Conservation (phyloP, 2,888 invertebrate species). For the Drosophila paranaensis region DNA sequence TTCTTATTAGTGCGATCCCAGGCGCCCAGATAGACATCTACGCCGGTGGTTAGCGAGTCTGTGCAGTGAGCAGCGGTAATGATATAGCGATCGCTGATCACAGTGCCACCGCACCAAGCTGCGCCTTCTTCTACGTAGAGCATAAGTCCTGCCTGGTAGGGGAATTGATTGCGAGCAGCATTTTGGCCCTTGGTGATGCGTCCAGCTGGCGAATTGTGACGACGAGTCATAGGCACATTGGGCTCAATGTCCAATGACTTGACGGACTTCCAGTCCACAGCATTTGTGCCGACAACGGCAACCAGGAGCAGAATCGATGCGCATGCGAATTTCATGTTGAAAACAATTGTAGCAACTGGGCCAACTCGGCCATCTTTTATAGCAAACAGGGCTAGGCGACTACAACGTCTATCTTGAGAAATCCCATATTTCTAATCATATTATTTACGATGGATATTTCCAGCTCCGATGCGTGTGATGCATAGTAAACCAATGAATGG, state of each 20-base stretch:
- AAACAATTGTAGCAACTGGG: conserved; percentile 36
- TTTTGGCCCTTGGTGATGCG: conserved; percentile 78
- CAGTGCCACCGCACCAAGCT: conserved; percentile 83
- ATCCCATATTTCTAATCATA: conserved; percentile 15
- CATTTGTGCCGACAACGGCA: conserved; percentile 46
- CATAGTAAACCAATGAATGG: neutral
- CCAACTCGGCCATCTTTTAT: conserved; percentile 46
- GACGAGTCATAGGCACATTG: conserved; percentile 37
- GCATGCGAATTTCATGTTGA: conserved; percentile 62
- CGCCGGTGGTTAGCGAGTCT: conserved; percentile 64
- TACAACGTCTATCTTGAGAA: too few species aligned
- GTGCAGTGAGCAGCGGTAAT: conserved; percentile 83
- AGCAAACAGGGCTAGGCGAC: conserved; percentile 9
- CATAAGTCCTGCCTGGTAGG: conserved; percentile 79
- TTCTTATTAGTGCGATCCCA: conserved; percentile 63
- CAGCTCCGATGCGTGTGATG: neutral
- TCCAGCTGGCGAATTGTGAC: conserved; percentile 38
- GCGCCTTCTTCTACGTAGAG: conserved; percentile 52
- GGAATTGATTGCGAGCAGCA: conserved; percentile 74
- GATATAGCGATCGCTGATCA: conserved; percentile 78
- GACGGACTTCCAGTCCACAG: conserved; percentile 66
- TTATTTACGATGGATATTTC: conserved; percentile 31
- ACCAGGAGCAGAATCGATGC: conserved; percentile 49
- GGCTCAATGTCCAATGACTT: conserved; percentile 51
- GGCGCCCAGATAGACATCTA: conserved; percentile 77